Base-by-base conservation (phyloP, 2,113 vertebrate species). In the Mobula hypostoma region DNA sequence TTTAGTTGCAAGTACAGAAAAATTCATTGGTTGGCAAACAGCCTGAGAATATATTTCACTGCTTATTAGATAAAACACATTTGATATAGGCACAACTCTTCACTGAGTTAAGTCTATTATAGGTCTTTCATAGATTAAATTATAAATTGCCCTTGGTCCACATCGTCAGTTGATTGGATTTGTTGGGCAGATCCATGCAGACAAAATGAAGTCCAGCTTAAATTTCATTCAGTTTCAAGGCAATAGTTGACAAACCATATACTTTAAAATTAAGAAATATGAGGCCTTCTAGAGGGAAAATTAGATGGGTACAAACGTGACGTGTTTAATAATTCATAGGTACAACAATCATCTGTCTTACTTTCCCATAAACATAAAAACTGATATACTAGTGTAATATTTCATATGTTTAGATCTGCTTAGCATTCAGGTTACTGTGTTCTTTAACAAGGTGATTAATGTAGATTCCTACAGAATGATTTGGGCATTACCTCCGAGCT, bases 211-310 rank as follows among this genome's bases (percentile, higher is more conserved):
- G 66, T 90, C n/a, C 29, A 17, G n/a, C 29, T 90, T 68, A 66
- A 90, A 66, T 90, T 88, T 88, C 27, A 90, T 90, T 90, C 61
- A 32, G 85, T n/a, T 66, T 90, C n/a, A 12, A 27, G 66, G 61
- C 85, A 88, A 66, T 66, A 68, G 29, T 90, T 7, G 61, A n/a
- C 61, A 90, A 63, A 63, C 12, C 32, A 90, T 66, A 90, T 68
- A 19, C 66, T 90, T 85, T 90, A 32, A 68, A 90, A 66, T 17
- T 8, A 66, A 90, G 61, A 90, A 15, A 8, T 32, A 68, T 32
- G 61, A 9, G 85, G n/a, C 14, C 12, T 58, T 90, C 29, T 32
- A 90, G 85, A 90, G 29, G 61, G 61, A 66, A 36, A 90, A 90
- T 63, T 27, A 88, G 24, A 88, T 88, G 83, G 61, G 56, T n/a